Percentiles rank a stretch among this genome's conserved stretches.
Evolutionary conservation across 2,113 vertebrate genomes (phyloP).

Genomic region (Recurvirostra avosetta): DNA sequence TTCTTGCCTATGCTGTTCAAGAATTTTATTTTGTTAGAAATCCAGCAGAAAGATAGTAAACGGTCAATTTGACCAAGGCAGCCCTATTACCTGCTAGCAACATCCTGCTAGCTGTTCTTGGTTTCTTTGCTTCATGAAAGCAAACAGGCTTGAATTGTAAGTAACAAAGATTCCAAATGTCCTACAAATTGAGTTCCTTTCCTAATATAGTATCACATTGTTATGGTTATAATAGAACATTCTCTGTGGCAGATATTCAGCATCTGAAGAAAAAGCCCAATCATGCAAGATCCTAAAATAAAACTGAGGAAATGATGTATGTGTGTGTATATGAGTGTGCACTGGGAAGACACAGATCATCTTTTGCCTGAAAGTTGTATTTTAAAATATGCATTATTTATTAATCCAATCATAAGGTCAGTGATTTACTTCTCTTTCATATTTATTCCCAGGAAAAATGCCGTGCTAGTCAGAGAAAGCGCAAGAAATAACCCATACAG

Average conservation of each 20-base stretch:
- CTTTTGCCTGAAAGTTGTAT: background rate
- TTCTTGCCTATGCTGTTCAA: background rate
- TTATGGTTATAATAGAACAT: conserved; percentile 3
- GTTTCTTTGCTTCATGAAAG: background rate
- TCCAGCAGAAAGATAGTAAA: background rate
- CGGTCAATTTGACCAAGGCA: background rate
- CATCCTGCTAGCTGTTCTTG: background rate
- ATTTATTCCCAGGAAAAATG: background rate
- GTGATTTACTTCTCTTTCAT: conserved; percentile 18
- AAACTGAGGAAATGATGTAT: background rate
- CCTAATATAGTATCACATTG: background rate
- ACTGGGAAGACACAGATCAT: background rate
- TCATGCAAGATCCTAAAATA: background rate
- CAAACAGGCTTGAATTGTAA: background rate
- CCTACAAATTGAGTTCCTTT: conserved; percentile 24
- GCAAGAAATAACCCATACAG: background rate
- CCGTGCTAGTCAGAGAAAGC: background rate
- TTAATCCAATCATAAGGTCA: background rate
- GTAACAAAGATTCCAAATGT: background rate
- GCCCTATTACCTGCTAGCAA: background rate
- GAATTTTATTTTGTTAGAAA: background rate
- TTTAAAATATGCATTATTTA: conserved; percentile 30
- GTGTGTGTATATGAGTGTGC: background rate
- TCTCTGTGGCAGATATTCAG: conserved; percentile 1
- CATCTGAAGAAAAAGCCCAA: background rate